Evolutionary conservation across 2,113 vertebrate genomes (phyloP).

Genomic region (Myotis lucifugus): DNA sequence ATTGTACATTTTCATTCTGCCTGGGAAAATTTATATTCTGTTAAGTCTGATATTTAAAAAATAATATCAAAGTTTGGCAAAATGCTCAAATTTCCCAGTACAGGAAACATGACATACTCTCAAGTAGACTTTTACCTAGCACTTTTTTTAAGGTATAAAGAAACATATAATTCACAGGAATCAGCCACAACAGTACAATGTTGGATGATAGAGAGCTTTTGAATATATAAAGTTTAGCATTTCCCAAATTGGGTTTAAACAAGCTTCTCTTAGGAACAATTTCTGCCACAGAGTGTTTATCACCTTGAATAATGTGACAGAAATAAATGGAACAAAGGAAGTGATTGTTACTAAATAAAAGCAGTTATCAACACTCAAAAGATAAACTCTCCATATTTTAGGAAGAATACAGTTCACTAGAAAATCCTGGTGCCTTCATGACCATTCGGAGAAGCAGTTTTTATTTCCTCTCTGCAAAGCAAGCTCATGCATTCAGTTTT

Average conservation of each 20-base stretch:
- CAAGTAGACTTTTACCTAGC: slow-evolving; percentile 15
- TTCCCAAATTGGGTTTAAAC: slow-evolving; percentile 70
- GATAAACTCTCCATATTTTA: slow-evolving; percentile 63
- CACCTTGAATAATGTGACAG: slow-evolving; percentile 73
- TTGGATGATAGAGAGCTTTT: slow-evolving; percentile 65
- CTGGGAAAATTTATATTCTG: slow-evolving; percentile 33
- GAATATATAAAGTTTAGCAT: slow-evolving; percentile 73
- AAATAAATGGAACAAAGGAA: slow-evolving; percentile 68
- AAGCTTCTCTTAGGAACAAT: slow-evolving; percentile 58
- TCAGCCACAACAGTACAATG: background rate
- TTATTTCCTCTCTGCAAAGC: slow-evolving; percentile 19
- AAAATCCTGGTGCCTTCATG: slow-evolving; percentile 54
- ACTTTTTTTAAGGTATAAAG: slow-evolving; percentile 28
- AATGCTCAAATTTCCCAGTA: slow-evolving; percentile 47
- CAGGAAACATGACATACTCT: slow-evolving; percentile 28
- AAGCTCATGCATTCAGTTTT: slow-evolving; percentile 44
- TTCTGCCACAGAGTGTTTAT: slow-evolving; percentile 69
- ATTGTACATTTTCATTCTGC: slow-evolving; percentile 27
- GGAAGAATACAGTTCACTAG: slow-evolving; percentile 47
- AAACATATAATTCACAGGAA: slow-evolving; percentile 62
- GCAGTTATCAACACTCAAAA: slow-evolving; percentile 51
- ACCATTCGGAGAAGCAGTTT: slow-evolving; percentile 39
- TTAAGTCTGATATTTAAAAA: slow-evolving; percentile 47
- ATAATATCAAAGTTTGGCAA: slow-evolving; percentile 52
- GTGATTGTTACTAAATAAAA: slow-evolving; percentile 74